These are phyloP conservation scores for Pristionchus entomophagus DNA, from an alignment of 2,888 invertebrate species.

Conservation along the genomic window DNA sequence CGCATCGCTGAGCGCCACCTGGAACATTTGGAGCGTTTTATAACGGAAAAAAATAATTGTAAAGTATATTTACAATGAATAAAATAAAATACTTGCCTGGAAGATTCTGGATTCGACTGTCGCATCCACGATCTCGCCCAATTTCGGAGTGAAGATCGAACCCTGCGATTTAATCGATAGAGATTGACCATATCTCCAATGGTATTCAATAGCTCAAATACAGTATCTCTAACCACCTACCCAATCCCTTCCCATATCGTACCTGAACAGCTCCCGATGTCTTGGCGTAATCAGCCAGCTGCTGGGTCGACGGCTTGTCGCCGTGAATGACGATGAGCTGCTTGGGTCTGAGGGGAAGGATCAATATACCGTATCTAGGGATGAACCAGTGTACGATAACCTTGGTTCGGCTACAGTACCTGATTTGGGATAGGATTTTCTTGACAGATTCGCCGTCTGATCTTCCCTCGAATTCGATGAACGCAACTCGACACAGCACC, in stretches of 20 bases:
- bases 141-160: slow-evolving; percentile 86
- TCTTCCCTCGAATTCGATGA: slow-evolving; percentile 95
- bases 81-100: slow-evolving; percentile 82
- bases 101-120: slow-evolving; percentile 98
- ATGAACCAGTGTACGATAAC: neutral
- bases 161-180: slow-evolving; percentile 54
- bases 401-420: neutral
- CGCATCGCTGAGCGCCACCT: slow-evolving; percentile 78
- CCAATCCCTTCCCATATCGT: neutral
- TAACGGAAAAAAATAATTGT: neutral
- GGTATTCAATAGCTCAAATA: too few species aligned
- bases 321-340: slow-evolving; percentile 88
- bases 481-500: slow-evolving; percentile 78
- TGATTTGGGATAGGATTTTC: slow-evolving; percentile 82
- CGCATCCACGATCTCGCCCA: slow-evolving; percentile 88
- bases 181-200: neutral
- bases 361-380: neutral
- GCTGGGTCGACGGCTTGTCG: slow-evolving; percentile 82
- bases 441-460: slow-evolving; percentile 82
- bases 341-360: slow-evolving; percentile 82
- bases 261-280: slow-evolving; percentile 62
- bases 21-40: slow-evolving; percentile 85
- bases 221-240: neutral
- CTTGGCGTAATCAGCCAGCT: slow-evolving; percentile 80
- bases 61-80: neutral